These are phyloP conservation scores for Euborellia annulipes DNA, from an alignment of 1,140 invertebrate genomes.

Conservation along the genomic window DNA sequence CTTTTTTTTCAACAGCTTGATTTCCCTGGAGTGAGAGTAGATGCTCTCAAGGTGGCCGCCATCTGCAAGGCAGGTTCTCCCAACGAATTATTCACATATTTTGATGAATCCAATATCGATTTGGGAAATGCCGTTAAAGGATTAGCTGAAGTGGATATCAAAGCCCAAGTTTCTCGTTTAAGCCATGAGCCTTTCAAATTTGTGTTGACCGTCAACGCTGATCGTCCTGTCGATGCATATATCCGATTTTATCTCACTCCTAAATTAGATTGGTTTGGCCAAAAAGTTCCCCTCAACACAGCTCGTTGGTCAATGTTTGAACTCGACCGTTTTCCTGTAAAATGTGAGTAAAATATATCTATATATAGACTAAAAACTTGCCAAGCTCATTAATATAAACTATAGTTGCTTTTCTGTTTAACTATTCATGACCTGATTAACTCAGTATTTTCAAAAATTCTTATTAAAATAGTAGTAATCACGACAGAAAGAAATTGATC, in stretches of 20 bases:
- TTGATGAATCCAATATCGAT: slow-evolving; percentile 36
- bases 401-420: too few species aligned
- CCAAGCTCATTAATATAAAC: too few species aligned
- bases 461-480: too few species aligned
- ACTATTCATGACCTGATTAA: too few species aligned
- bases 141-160: slow-evolving; percentile 7
- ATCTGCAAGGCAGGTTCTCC: slow-evolving; percentile 15
- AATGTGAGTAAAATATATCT: slow-evolving; percentile 3
- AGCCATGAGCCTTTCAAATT: slow-evolving; percentile 21
- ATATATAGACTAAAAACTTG: too few species aligned
- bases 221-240: slow-evolving; percentile 23
- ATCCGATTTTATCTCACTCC: slow-evolving; percentile 40
- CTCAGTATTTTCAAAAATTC: too few species aligned
- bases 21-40: slow-evolving; percentile 43
- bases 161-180: slow-evolving; percentile 17
- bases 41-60: slow-evolving; percentile 35
- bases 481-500: too few species aligned
- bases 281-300: slow-evolving; percentile 36
- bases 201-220: slow-evolving; percentile 24
- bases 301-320: slow-evolving; percentile 43
- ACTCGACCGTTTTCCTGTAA: slow-evolving; percentile 43
- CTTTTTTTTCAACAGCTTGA: too few species aligned
- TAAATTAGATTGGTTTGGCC: slow-evolving; percentile 34
- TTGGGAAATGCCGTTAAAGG: slow-evolving; percentile 31
- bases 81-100: slow-evolving; percentile 40